Base-by-base conservation (phyloP, 2,113 vertebrate species). In the Tricholaema leucomelas region DNA sequence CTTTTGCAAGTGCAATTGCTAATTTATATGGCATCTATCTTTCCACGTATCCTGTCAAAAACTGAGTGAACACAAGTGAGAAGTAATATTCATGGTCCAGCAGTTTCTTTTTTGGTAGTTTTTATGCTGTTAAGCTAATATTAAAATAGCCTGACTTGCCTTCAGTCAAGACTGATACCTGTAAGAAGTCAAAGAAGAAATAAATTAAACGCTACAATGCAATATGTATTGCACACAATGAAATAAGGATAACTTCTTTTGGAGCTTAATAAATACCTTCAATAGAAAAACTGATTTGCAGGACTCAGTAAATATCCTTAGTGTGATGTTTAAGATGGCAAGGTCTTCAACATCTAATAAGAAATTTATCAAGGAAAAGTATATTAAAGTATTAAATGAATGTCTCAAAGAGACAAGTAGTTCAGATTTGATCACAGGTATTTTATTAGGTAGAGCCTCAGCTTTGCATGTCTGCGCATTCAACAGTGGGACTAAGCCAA, bases 361-460 rank as follows among this genome's bases (percentile, higher is more conserved):
- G 85, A 81, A 63, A 63, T 94, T 84, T 94, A 91, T 96, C 83
- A 86, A 78, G 87, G 83, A 90, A 85, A 85, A 91, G 44, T 88
- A 72, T 95, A 88, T 91, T 95, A 92, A 82, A 80, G 75, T 71
- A 85, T 91, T 88, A 90, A 83, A 92, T 60, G 56, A 90, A 84
- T 24, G 74, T 55, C 90, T 94, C 73, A 67, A 72, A 78, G 83
- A 92, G 85, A 81, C 85, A 86, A 81, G 83, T 65, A 81, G 83
- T n/a, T 88, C 93, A 92, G 85, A 90, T 96, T 91, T 71, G 94
- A 92, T 94, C 86, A 73, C 73, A 54, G 6, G 1, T 52, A 55
- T 85, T 94, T 94, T 81, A 94, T 95, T 91, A 93, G 91, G 74
- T 2, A 65, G 55, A 87, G 67, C 13, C n/a, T 36, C 85, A 76